These are phyloP conservation scores for Sebastes oblongus DNA, from an alignment of 2,797 vertebrate species.

Conservation along the genomic window DNA sequence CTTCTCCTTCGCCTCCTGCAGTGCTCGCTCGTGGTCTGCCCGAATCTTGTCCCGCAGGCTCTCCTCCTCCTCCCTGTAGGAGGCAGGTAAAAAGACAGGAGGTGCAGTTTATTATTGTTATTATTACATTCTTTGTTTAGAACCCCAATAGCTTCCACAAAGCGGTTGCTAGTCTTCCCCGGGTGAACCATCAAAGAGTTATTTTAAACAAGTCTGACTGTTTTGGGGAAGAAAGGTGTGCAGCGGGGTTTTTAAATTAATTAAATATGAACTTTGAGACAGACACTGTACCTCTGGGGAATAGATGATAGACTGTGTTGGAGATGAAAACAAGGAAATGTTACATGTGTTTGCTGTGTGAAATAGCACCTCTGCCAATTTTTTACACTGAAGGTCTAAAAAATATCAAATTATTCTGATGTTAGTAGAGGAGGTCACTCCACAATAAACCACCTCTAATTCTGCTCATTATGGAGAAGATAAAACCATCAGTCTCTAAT, in stretches of 20 bases:
- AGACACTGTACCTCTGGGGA: background rate
- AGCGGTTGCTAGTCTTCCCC: background rate
- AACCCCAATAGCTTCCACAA: background rate
- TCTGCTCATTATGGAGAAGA: constrained; percentile 1
- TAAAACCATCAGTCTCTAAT: background rate
- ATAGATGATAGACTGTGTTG: background rate
- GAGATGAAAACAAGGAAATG: background rate
- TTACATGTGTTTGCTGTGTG: background rate
- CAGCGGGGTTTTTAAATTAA: background rate
- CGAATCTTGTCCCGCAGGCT: constrained; percentile 96
- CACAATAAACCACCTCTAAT: background rate
- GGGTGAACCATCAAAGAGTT: background rate
- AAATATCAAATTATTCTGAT: background rate
- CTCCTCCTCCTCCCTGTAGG: constrained; percentile 94
- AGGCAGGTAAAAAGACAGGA: background rate
- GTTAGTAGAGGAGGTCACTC: background rate
- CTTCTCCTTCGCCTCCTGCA: constrained; percentile 99
- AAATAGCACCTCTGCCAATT: background rate
- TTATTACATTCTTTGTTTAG: background rate
- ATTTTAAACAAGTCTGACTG: background rate
- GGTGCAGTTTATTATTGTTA: background rate
- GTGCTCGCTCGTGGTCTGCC: constrained; percentile 94
- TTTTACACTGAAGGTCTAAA: background rate
- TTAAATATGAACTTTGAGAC: background rate
- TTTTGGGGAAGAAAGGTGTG: background rate